Percentiles rank a stretch among this genome's conserved stretches.
Evolutionary conservation across 2,797 vertebrate species (phyloP).

Genomic region (Diglossa cyanea): DNA sequence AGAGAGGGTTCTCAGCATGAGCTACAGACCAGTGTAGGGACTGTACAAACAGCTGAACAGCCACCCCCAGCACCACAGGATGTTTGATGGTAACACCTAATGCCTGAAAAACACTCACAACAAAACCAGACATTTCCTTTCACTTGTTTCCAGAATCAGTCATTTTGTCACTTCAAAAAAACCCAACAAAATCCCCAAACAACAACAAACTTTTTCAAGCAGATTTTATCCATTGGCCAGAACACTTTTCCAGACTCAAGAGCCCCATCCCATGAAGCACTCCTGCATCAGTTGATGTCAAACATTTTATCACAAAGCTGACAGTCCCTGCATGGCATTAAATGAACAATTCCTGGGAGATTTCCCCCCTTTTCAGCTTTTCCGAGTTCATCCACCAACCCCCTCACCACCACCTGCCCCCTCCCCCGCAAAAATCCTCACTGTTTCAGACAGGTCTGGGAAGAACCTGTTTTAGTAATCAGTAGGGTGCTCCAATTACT

Average conservation of each 20-base stretch:
- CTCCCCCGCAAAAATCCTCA: background rate
- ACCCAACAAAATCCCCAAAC: background rate
- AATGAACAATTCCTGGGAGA: background rate
- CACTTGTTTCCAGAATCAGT: background rate
- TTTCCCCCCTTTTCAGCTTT: background rate
- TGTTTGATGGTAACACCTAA: background rate
- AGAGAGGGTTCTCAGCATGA: background rate
- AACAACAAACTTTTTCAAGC: background rate
- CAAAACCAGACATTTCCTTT: background rate
- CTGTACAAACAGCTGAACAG: background rate
- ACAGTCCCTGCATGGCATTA: background rate
- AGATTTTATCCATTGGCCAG: background rate
- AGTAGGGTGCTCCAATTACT: background rate
- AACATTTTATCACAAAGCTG: background rate
- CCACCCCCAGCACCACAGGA: background rate
- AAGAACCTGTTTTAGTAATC: background rate
- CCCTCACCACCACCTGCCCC: background rate
- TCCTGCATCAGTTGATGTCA: background rate
- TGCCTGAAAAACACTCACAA: background rate
- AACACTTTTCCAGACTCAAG: rapidly evolving
- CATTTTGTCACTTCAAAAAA: background rate
- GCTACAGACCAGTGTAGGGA: rapidly evolving
- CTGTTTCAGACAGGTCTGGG: background rate
- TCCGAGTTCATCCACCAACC: background rate
- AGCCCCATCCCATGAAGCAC: background rate